Evolutionary conservation across 2,113 vertebrate genomes (phyloP).

Genomic region (Peromyscus maniculatus): DNA sequence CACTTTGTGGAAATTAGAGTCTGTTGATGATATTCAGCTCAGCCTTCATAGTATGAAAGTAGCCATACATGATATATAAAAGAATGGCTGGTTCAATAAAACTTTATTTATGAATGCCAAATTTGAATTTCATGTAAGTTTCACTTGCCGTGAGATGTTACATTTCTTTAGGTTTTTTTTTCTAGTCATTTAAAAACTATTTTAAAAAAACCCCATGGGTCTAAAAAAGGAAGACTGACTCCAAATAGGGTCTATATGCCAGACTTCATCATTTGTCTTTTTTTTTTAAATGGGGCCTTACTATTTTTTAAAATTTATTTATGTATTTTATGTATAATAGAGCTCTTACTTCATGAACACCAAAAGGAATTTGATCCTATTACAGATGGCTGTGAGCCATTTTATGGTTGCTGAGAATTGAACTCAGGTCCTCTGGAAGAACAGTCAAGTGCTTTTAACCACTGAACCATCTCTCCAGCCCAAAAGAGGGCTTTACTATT

Average conservation of each 20-base stretch:
- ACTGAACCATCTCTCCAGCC: too few species aligned
- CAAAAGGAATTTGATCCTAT: too few species aligned
- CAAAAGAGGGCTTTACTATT: background rate
- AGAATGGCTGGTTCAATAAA: background rate
- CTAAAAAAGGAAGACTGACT: background rate
- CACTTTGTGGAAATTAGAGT: background rate
- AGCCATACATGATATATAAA: background rate
- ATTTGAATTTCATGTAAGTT: conserved; percentile 40
- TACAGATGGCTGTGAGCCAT: too few species aligned
- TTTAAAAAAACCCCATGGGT: background rate
- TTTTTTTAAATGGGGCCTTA: background rate
- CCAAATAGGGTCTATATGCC: background rate
- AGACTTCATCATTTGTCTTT: background rate
- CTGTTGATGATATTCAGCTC: background rate
- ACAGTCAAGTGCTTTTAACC: too few species aligned
- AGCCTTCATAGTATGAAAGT: background rate
- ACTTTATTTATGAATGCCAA: background rate
- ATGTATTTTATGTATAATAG: too few species aligned
- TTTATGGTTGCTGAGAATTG: too few species aligned
- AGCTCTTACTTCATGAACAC: too few species aligned
- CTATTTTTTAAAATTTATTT: too few species aligned
- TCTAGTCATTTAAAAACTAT: background rate
- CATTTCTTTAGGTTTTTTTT: background rate
- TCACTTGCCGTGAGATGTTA: background rate
- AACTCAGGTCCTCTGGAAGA: too few species aligned